A percentile compares a stretch with the other conserved stretches of the same genome.
These are phyloP conservation scores for Carpatolechia fugitivella DNA, from an alignment of 2,888 invertebrate genomes.

Conservation along the genomic window DNA sequence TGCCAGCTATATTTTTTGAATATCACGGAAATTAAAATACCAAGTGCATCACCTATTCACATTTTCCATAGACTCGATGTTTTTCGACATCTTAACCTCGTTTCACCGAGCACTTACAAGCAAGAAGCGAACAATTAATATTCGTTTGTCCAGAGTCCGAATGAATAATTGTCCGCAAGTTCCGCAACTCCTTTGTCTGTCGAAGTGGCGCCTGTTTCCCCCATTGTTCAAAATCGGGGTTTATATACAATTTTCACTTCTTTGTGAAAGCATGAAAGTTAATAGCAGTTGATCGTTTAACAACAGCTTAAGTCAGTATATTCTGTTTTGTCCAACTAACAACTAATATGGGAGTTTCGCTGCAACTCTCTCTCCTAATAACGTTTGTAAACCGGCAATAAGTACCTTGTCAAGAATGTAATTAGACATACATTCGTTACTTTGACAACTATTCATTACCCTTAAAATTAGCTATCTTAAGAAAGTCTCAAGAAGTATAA, in stretches of 20 bases:
- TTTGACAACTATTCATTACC: constrained; percentile 5
- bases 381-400: neutral
- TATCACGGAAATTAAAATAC: no score
- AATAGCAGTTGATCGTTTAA: neutral
- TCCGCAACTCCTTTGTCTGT: constrained; percentile 9
- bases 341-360: neutral
- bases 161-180: constrained; percentile 9
- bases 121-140: constrained; percentile 9
- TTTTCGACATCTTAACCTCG: constrained; percentile 7
- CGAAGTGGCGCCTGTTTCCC: constrained; percentile 8
- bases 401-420: neutral
- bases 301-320: neutral
- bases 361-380: neutral
- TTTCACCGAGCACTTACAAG: neutral
- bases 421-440: neutral
- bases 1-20: no score
- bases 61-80: neutral
- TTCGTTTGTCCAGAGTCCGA: constrained; percentile 8
- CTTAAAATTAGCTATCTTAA: neutral
- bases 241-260: constrained; percentile 19
- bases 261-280: constrained; percentile 16
- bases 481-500: neutral
- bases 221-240: constrained; percentile 15
- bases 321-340: neutral
- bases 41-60: neutral